Base-by-base conservation (phyloP, 1,140 invertebrate species). In the Drosophila cardini region DNA sequence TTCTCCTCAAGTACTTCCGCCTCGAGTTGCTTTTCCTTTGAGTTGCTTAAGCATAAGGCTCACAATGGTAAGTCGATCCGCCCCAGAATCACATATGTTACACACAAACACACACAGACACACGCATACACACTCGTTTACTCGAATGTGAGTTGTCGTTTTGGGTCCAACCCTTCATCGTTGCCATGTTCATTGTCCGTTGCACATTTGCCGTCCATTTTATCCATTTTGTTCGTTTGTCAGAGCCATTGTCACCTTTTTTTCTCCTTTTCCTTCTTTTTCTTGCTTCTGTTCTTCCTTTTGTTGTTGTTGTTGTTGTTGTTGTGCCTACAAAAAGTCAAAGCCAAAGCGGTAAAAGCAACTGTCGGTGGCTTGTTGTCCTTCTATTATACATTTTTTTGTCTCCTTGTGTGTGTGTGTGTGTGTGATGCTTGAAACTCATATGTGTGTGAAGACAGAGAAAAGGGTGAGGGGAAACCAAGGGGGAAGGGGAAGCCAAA, bases 351-450 rank as follows among this genome's bases (percentile, higher is more conserved):
- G 40, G 38, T 43, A 84, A 76, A 87, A 85, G 77, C 82, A 85
- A 85, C 83, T 85, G 83, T 85, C 82, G 75, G 82, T 82, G 82
- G 82, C 82, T 82, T 85, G 78, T 82, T 82, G 82, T 84, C 83
- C 77, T 87, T 74, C 87, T 78, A 78, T 87, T 85, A 82, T 82
- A 72, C 55, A 63, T 30, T 68, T 68, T 68, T 58, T 68, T 58
- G 13, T 55, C 9, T 52, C 36, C 16, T 5, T 42, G 21, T 53
- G 18, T 26, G 32, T 15, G n/a, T 26, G 30, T 15, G 11, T 43
- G 36, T 8, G 15, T 57, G 30, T 48, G 43, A 26, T 43, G 11
- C 69, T 34, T 53, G 38, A 45, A 16, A 8, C 8, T 26, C 16
- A 13, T 77, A 56, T 64, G 32, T 10, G 34, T 68, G 63, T 38